phyloP scores from a whole-genome alignment of 2,888 invertebrate species.

The Rutpela maculata region DNA sequence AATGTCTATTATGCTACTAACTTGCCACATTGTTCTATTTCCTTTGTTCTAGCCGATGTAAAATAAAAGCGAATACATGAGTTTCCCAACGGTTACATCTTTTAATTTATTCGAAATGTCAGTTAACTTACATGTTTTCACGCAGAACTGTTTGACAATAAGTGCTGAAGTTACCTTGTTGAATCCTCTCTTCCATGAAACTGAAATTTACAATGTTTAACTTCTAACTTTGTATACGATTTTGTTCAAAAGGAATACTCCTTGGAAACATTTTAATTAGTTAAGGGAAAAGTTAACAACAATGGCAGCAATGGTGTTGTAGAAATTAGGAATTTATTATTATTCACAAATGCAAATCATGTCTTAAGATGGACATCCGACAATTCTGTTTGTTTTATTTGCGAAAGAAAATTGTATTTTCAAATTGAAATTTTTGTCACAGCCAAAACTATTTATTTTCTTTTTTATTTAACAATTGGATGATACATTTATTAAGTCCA shows the following conservation, averaged over 20 bases:
- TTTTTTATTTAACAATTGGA: too few relatives aligned
- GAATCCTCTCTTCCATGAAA: neutral
- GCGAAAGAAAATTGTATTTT: too few relatives aligned
- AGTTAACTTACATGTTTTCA: slow-evolving; percentile 7
- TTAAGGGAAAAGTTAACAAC: neutral
- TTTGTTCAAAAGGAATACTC: slow-evolving; percentile 13
- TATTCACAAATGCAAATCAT: neutral
- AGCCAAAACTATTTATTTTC: too few relatives aligned
- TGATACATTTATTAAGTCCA: too few relatives aligned
- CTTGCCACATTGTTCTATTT: neutral
- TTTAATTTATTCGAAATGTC: neutral
- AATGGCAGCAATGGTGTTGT: neutral
- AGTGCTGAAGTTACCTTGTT: slow-evolving; percentile 1
- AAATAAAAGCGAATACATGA: slow-evolving; percentile 9
- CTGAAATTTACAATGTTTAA: slow-evolving; percentile 26
- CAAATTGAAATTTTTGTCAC: too few relatives aligned
- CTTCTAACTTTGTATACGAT: slow-evolving; percentile 13
- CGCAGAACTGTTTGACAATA: neutral
- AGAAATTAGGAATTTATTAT: slow-evolving; percentile 7
- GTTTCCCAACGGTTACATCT: neutral
- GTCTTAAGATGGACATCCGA: neutral
- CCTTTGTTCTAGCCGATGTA: neutral
- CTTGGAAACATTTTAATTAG: slow-evolving; percentile 14
- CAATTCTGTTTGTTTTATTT: neutral
- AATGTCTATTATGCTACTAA: neutral